phyloP scores from a whole-genome alignment of 1,140 invertebrate species.

The Neodiprion pinetum region DNA sequence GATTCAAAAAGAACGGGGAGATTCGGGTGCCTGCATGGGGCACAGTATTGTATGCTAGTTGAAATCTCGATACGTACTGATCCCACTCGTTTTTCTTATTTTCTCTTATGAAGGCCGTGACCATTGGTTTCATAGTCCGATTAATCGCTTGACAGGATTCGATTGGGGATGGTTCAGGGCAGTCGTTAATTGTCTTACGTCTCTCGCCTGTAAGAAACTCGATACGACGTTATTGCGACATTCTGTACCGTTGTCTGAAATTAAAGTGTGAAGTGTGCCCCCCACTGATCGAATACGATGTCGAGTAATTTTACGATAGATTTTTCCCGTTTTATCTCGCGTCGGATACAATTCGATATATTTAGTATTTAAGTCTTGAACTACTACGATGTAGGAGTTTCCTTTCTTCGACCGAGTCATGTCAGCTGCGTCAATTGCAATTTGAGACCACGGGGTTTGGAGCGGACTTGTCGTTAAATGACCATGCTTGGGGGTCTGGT shows the following conservation, averaged over 20 bases:
- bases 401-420: constrained; percentile 22
- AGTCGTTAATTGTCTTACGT: constrained; percentile 11
- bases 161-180: constrained; percentile 16
- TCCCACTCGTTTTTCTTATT: constrained; percentile 23
- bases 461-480: constrained; percentile 10
- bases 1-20: constrained; percentile 23
- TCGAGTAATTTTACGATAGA: constrained; percentile 10
- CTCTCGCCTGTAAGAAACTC: constrained; percentile 9
- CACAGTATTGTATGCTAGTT: constrained; percentile 27
- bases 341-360: constrained; percentile 22
- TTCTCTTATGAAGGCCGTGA: constrained; percentile 15
- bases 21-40: constrained; percentile 21
- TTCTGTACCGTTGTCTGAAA: constrained; percentile 25
- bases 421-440: constrained; percentile 19
- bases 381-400: constrained; percentile 20
- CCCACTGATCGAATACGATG: constrained; percentile 16
- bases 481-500: constrained; percentile 12
- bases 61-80: constrained; percentile 18
- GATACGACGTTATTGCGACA: constrained; percentile 9
- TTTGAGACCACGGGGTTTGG: constrained; percentile 8
- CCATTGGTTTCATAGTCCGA: constrained; percentile 23
- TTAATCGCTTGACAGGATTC: constrained; percentile 21
- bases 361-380: constrained; percentile 26
- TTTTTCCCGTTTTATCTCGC: constrained; percentile 10
- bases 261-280: constrained; percentile 12